Percentiles rank a stretch among this genome's conserved stretches.
phyloP scores from a whole-genome alignment of 92 coral and sea anemone species.

The Isaurus tuberculatus region DNA sequence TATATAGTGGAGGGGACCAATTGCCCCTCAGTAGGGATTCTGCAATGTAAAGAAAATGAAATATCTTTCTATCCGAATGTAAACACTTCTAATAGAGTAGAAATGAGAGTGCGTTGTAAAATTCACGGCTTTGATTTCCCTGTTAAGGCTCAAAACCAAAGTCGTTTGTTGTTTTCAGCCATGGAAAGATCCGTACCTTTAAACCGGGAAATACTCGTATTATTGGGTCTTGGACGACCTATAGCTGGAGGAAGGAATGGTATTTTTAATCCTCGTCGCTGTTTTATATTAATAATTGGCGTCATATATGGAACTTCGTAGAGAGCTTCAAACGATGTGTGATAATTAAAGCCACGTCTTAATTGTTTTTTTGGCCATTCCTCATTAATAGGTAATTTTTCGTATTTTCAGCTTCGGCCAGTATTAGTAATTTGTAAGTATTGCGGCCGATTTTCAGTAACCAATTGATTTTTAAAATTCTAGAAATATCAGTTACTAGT shows the following conservation, averaged over 20 bases:
- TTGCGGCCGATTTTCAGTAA: too few relatives aligned
- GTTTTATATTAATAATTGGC: constrained; percentile 26
- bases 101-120: constrained; percentile 33
- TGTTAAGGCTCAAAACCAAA: constrained; percentile 15
- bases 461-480: too few relatives aligned
- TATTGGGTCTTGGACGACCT: constrained; percentile 35
- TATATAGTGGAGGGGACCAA: constrained; percentile 26
- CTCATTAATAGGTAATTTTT: too few relatives aligned
- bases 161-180: neutral
- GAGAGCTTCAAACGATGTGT: neutral
- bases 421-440: too few relatives aligned
- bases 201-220: constrained; percentile 7
- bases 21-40: constrained; percentile 42
- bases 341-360: neutral
- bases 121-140: constrained; percentile 35
- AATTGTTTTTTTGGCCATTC: neutral
- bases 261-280: constrained; percentile 31
- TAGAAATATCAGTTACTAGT: too few relatives aligned
- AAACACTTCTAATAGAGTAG: neutral
- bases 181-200: neutral
- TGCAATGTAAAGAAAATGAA: neutral
- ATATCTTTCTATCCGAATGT: neutral
- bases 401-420: too few relatives aligned
- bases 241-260: constrained; percentile 19
- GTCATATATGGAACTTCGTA: constrained; percentile 7